These are phyloP conservation scores for Cyrtodaria siliqua DNA, from an alignment of 2,888 invertebrate genomes.

Conservation along the genomic window DNA sequence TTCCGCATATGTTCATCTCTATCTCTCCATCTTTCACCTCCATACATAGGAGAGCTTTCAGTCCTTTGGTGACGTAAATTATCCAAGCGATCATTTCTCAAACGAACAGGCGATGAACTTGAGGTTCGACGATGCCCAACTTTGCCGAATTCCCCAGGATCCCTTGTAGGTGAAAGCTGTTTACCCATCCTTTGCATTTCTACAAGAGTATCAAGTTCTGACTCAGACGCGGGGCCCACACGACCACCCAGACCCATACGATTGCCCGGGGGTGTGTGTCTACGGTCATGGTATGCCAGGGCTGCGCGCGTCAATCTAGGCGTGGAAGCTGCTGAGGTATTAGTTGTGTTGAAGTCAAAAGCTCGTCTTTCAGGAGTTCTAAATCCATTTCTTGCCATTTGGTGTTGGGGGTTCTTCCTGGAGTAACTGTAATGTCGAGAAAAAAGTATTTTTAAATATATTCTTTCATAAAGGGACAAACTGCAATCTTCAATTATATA, in stretches of 20 bases:
- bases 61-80: constrained; percentile 28
- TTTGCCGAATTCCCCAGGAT: not conserved
- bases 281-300: constrained; percentile 57
- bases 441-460: too few species aligned
- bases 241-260: constrained; percentile 30
- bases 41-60: constrained; percentile 19
- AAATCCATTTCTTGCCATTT: not conserved
- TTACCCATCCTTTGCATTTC: constrained; percentile 34
- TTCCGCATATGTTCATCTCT: constrained; percentile 51
- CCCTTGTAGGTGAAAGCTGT: constrained; percentile 2
- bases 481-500: too few species aligned
- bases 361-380: constrained; percentile 48
- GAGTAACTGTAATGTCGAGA: not conserved
- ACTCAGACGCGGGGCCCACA: constrained; percentile 54
- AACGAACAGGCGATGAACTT: constrained; percentile 56
- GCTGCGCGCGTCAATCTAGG: constrained; percentile 60
- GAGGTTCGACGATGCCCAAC: constrained; percentile 37
- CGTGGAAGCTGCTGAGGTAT: constrained; percentile 21
- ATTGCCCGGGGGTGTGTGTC: constrained; percentile 26
- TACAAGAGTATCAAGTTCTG: constrained; percentile 60
- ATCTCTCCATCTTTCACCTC: constrained; percentile 49
- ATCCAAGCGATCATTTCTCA: constrained; percentile 27
- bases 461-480: too few species aligned
- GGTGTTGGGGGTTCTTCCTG: not conserved
- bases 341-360: constrained; percentile 40